Evolutionary conservation across 35 echinoderm and acorn worm genomes (phyloP).

Genomic region (Lytechinus variegatus): DNA sequence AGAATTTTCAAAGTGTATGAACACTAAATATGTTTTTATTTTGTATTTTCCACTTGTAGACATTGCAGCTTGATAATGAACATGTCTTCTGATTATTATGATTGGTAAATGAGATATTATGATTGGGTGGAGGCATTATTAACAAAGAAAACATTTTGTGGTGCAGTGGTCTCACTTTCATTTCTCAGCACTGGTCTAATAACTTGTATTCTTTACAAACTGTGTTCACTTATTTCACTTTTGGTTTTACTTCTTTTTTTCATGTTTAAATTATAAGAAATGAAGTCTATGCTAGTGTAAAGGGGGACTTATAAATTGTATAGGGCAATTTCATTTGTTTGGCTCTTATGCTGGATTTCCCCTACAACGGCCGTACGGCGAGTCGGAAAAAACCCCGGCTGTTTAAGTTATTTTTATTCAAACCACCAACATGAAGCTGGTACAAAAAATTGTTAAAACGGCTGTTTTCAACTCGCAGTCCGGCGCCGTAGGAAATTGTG

Average conservation of each 20-base stretch:
- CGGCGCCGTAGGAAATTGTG: no score
- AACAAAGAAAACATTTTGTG: background rate
- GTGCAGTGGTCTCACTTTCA: background rate
- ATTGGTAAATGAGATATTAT: background rate
- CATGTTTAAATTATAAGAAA: background rate
- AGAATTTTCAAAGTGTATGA: background rate
- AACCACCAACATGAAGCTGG: no score
- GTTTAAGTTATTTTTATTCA: no score
- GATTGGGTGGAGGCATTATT: background rate
- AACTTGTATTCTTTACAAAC: background rate
- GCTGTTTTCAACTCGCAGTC: no score
- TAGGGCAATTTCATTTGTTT: background rate
- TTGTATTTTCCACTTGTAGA: background rate
- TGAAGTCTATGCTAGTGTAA: background rate
- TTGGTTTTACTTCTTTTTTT: background rate
- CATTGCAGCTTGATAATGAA: constrained; percentile 1
- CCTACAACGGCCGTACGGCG: background rate
- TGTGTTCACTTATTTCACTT: no score
- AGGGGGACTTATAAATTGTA: background rate
- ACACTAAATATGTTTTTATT: background rate
- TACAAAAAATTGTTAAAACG: no score
- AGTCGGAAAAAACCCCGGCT: no score
- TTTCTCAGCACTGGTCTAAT: background rate
- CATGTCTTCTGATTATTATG: background rate
- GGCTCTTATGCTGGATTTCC: background rate